These are phyloP conservation scores for Contarinia nasturtii DNA, from an alignment of 1,140 invertebrate species.

Conservation along the genomic window DNA sequence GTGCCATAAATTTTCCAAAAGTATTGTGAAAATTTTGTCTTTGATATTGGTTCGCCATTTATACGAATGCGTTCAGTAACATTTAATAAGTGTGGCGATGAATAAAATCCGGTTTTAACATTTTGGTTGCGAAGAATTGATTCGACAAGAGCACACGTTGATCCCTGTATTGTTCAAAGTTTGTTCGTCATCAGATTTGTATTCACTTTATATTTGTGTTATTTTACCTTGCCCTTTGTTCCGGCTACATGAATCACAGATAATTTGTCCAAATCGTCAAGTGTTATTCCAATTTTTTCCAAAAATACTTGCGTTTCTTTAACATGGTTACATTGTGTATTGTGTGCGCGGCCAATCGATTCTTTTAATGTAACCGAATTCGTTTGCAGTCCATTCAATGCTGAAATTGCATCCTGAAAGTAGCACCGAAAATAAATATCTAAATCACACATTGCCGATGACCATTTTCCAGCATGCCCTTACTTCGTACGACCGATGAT, in stretches of 20 bases:
- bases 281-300: conserved; percentile 38
- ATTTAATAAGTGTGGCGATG: conserved; percentile 84
- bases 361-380: conserved; percentile 38
- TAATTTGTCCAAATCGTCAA: conserved; percentile 43
- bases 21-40: conserved; percentile 52
- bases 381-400: conserved; percentile 47
- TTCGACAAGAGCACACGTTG: conserved; percentile 86
- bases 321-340: conserved; percentile 14
- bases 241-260: conserved; percentile 87
- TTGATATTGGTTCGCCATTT: conserved; percentile 57
- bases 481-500: no score
- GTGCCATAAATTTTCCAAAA: conserved; percentile 69
- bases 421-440: no score
- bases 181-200: no score
- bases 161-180: conserved; percentile 35
- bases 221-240: conserved; percentile 20
- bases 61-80: conserved; percentile 86
- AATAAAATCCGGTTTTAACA: conserved; percentile 84
- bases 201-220: not conserved
- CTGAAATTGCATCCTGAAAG: conserved; percentile 39
- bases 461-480: no score
- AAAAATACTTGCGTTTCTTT: conserved; percentile 34
- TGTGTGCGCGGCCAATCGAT: conserved; percentile 19
- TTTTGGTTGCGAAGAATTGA: conserved; percentile 71
- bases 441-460: no score